Base-by-base conservation (phyloP, 1,140 invertebrate genomes). In the Drosophila rhopaloa region DNA sequence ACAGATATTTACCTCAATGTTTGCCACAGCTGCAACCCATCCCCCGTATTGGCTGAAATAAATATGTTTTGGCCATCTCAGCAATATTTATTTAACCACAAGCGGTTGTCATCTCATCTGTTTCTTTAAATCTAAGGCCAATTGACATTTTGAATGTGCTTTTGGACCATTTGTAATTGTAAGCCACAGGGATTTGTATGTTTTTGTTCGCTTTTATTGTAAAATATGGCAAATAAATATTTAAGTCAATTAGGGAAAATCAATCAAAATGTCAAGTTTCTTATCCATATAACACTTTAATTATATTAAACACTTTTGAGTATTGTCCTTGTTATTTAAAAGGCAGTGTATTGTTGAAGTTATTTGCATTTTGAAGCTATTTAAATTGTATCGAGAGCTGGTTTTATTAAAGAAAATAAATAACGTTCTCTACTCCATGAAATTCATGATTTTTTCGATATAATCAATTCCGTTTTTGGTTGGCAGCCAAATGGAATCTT, bases 1-100 rank as follows among this genome's bases (percentile, higher is more conserved):
- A 62, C 55, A 72, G 68, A 74, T 40, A 62, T 70, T 68, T 63
- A 62, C 70, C 51, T 55, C 44, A 71, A 59, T 71, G 16, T 51
- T 71, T 48, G 68, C 55, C 55, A 11, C 65, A 68, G 65, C 46
- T 66, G 65, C 38, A 29, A 11, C 60, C 16, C 38, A 43, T 65
- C 8, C 35, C 35, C 16, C 13, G n/a, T 35, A 37, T 50, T 14
- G 14, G 11, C 38, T 29, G 29, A 27, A 68, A 53, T 46, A 63
- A 66, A 66, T 68, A 50, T 29, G n/a, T 35, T 60, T 60, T 43
- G 61, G 16, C 55, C 56, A 16, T 24, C 56, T 63, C 56, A 24
- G 60, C 35, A 41, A 19, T 65, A 44, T 67, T 50, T 37, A 67
- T 40, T 62, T 41, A 65, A 32, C 59, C 41, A 50, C 29, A 35